Evolutionary conservation across 2,797 vertebrate species (phyloP).

Genomic region (Cirrhinus molitorella): DNA sequence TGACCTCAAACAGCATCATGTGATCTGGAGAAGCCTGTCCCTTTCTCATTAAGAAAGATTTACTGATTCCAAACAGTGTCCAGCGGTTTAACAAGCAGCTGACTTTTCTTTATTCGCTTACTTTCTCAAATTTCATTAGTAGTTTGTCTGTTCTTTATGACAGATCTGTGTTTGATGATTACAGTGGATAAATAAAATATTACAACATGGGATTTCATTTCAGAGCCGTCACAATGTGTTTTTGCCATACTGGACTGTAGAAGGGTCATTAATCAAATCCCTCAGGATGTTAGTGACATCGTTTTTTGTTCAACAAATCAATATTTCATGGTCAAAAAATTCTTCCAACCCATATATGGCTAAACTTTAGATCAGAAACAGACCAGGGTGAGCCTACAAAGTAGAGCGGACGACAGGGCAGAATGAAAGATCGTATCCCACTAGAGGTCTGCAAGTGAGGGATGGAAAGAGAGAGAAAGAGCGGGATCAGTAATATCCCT

Average conservation of each 20-base stretch:
- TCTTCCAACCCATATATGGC: slow-evolving; percentile 46
- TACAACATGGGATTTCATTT: neutral
- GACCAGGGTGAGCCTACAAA: slow-evolving; percentile 40
- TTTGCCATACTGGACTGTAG: neutral
- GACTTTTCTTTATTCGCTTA: neutral
- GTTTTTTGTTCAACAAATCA: slow-evolving; percentile 29
- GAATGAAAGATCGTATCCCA: slow-evolving; percentile 49
- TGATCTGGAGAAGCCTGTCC: slow-evolving; percentile 25
- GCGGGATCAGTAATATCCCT: slow-evolving; percentile 74
- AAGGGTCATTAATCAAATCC: slow-evolving; percentile 28
- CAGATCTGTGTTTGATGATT: slow-evolving; percentile 6
- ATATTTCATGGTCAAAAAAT: slow-evolving; percentile 22
- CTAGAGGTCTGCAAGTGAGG: slow-evolving; percentile 25
- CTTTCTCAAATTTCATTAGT: slow-evolving; percentile 40
- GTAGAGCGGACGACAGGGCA: slow-evolving; percentile 38
- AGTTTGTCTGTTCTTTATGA: neutral
- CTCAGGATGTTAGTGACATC: slow-evolving; percentile 15
- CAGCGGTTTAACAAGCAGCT: slow-evolving; percentile 37
- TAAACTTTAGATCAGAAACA: slow-evolving; percentile 51
- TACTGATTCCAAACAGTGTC: slow-evolving; percentile 30
- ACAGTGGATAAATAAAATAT: neutral
- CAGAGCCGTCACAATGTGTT: slow-evolving; percentile 3
- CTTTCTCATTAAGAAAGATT: slow-evolving; percentile 40
- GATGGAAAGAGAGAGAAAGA: slow-evolving; percentile 39
- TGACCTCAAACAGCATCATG: slow-evolving; percentile 43